phyloP scores from a whole-genome alignment of 2,888 invertebrate species.

The Listrodromus nycthemerus region DNA sequence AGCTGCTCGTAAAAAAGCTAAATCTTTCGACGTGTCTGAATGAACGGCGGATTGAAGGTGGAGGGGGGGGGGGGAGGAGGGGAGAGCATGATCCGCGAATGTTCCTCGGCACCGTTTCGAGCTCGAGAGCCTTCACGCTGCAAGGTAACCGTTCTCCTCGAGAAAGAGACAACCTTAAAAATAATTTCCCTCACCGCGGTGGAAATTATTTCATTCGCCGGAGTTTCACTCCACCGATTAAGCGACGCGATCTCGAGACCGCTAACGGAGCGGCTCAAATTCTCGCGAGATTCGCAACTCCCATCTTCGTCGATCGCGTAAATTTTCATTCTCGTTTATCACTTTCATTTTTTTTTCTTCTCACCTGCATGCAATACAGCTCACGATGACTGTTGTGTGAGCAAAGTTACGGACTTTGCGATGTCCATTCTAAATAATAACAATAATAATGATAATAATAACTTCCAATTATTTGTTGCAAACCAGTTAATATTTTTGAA shows the following conservation, averaged over 20 bases:
- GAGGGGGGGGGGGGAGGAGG: neutral
- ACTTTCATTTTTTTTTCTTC: neutral
- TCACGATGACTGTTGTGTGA: neutral
- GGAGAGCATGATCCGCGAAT: neutral
- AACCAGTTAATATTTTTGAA: neutral
- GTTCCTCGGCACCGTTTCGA: neutral
- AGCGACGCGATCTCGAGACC: neutral
- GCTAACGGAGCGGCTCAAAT: neutral
- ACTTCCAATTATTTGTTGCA: no score
- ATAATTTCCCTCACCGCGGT: neutral
- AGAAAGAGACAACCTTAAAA: neutral
- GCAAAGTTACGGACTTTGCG: neutral
- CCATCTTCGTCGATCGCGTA: neutral
- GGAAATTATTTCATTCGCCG: neutral
- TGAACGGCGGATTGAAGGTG: conserved; percentile 59
- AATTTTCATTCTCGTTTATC: neutral
- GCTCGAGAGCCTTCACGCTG: conserved; percentile 3
- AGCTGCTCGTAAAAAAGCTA: conserved; percentile 78
- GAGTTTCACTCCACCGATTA: neutral
- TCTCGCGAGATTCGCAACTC: no score
- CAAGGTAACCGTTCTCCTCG: neutral
- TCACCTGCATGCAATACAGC: neutral
- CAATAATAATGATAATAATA: neutral
- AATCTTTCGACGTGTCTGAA: conserved; percentile 67
- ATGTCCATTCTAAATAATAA: neutral